Percentiles rank a stretch among this genome's conserved stretches.
phyloP scores from a whole-genome alignment of 2,888 invertebrate genomes.

The Phaonia tiefii region DNA sequence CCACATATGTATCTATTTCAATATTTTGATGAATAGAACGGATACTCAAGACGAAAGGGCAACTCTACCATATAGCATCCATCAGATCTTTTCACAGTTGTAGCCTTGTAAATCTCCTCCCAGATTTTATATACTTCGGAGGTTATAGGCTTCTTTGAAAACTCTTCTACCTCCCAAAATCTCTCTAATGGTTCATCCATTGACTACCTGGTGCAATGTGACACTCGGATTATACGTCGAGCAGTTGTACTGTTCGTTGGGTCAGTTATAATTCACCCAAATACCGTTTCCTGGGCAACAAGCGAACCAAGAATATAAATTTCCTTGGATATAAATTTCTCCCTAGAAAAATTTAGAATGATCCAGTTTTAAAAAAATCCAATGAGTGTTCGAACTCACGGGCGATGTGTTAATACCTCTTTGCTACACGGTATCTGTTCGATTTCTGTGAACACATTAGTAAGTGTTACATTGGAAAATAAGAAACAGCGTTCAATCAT shows the following conservation, averaged over 20 bases:
- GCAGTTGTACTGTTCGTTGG: too few species aligned
- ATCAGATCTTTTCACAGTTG: background rate
- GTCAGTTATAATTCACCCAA: constrained; percentile 19
- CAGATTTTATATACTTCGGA: constrained; percentile 30
- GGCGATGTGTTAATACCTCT: too few species aligned
- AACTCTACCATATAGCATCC: too few species aligned
- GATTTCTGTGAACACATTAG: too few species aligned
- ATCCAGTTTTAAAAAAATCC: too few species aligned
- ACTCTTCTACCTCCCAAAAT: constrained; percentile 41
- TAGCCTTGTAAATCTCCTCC: constrained; percentile 34
- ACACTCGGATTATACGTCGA: too few species aligned
- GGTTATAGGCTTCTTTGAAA: background rate
- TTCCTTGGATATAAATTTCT: constrained; percentile 16
- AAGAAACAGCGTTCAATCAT: too few species aligned
- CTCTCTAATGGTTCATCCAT: constrained; percentile 1
- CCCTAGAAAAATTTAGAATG: background rate
- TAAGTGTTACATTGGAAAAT: too few species aligned
- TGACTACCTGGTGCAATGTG: too few species aligned
- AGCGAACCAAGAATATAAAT: constrained; percentile 22
- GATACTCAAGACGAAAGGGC: background rate
- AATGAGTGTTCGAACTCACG: too few species aligned
- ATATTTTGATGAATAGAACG: background rate
- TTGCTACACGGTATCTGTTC: too few species aligned
- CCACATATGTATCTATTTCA: constrained; percentile 17
- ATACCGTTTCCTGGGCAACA: too few species aligned